Evolutionary conservation across 2,113 vertebrate species (phyloP), one percentile per base, ranked within the genome.

Genomic region (Syrmaticus mikado): DNA sequence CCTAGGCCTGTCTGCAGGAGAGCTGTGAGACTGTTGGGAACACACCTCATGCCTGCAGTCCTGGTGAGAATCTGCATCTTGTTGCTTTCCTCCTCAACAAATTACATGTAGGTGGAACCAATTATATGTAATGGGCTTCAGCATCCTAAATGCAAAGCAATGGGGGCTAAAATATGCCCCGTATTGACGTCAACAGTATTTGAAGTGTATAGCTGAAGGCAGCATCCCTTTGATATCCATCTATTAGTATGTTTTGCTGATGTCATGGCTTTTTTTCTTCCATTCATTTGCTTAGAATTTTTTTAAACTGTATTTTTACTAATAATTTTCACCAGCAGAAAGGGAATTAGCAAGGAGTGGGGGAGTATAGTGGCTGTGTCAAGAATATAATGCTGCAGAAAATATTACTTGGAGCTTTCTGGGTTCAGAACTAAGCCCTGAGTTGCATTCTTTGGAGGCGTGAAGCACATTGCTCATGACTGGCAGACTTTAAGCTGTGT

Each of bases 91-190:
- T 86, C 91, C 80, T 70, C 86, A 55, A 84, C 77, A 92, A 96
- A 84, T 89, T 84, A 67, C 53, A 75, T 90, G 95, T 96, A 92
- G 96, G 95, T 89, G 95, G 95, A 95, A 85, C 89, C 92, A 96
- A 95, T 95, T 96, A 95, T 93, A 84, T 79, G 70, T 76, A 87
- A 95, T 90, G 66, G 68, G 64, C 92, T 95, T 90, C 73, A 94
- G 92, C 66, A 93, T 94, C 92, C 95, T 72, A 92, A 93, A 94
- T 48, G 83, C 90, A 95, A 96, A 90, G 92, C 91, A 95, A 12
- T 53, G 88, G 85, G 95, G 66, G 74, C 66, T 92, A 82, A 95
- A 94, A 90, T 76, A 86, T 94, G 86, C 89, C 86, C 89, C 67
- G 68, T 66, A 65, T 66, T 96, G 94, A 96, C 81, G 86, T 96